A percentile compares a stretch with the other conserved stretches of the same genome.
Evolutionary conservation across 2,888 invertebrate genomes (phyloP).

Genomic region (Phlogophora meticulosa): DNA sequence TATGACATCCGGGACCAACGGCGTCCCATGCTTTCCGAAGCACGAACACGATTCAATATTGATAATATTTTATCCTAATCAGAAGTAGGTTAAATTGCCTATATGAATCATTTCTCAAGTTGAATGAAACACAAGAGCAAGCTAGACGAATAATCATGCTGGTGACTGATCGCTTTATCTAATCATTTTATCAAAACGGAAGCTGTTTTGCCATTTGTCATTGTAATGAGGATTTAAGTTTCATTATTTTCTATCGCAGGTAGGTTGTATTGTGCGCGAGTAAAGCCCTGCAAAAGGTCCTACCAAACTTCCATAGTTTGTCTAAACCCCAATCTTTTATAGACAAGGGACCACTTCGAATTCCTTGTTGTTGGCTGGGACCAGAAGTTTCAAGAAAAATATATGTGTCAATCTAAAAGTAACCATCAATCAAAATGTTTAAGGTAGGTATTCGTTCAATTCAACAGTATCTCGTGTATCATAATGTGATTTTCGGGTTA

Average conservation of each 20-base stretch:
- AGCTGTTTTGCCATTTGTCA: constrained; percentile 48
- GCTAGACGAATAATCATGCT: constrained; percentile 13
- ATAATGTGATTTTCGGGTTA: too few species aligned
- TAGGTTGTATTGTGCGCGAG: constrained; percentile 6
- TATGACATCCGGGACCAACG: too few species aligned
- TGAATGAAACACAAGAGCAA: constrained; percentile 42
- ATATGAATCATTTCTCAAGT: constrained; percentile 43
- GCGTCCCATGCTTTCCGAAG: too few species aligned
- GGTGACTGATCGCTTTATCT: constrained; percentile 54
- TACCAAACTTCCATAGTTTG: neutral
- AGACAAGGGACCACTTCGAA: too few species aligned
- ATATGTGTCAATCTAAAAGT: too few species aligned
- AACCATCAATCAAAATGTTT: too few species aligned
- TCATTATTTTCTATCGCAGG: constrained; percentile 4
- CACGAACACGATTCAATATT: too few species aligned
- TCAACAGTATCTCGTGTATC: too few species aligned
- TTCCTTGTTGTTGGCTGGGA: too few species aligned
- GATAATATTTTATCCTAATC: constrained; percentile 17
- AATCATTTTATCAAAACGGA: constrained; percentile 56
- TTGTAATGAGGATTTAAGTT: constrained; percentile 4
- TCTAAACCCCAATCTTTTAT: too few species aligned
- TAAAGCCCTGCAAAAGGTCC: neutral
- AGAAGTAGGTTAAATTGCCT: constrained; percentile 5
- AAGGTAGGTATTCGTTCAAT: too few species aligned
- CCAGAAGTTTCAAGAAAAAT: too few species aligned